Evolutionary conservation across 2,888 invertebrate genomes (phyloP).

Genomic region (Drosophila algonquin): DNA sequence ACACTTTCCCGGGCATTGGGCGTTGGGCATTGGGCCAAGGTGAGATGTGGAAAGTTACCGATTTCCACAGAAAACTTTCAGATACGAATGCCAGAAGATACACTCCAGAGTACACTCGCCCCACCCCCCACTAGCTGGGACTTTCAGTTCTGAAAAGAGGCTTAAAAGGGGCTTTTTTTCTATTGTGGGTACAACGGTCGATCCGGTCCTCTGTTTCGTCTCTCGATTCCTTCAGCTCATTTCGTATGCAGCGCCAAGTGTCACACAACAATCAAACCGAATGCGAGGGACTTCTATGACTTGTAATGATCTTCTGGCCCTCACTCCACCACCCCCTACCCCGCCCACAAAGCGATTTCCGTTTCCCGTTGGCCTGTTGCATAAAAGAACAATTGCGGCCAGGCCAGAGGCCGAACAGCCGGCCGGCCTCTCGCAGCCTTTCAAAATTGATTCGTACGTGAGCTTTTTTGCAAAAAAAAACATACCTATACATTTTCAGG

Average conservation of each 20-base stretch:
- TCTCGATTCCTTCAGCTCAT: conserved; percentile 42
- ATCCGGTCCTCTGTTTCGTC: conserved; percentile 2
- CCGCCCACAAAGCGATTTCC: conserved; percentile 42
- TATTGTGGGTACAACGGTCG: background rate
- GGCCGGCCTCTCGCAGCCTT: conserved; percentile 37
- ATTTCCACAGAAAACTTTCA: conserved; percentile 15
- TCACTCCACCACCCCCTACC: background rate
- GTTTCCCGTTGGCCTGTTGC: conserved; percentile 72
- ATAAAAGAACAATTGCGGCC: conserved; percentile 67
- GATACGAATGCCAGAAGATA: background rate
- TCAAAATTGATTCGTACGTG: conserved; percentile 70
- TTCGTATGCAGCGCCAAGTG: conserved; percentile 61
- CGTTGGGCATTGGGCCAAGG: conserved; percentile 45
- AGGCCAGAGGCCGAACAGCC: too few species aligned
- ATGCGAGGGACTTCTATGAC: conserved; percentile 63
- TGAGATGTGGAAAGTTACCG: conserved; percentile 40
- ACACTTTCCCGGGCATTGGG: conserved; percentile 48
- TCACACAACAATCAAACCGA: conserved; percentile 69
- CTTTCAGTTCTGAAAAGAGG: background rate
- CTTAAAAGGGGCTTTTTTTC: background rate
- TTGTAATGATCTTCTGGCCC: conserved; percentile 57
- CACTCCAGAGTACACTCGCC: background rate
- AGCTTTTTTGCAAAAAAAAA: conserved; percentile 57
- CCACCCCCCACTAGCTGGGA: too few species aligned
- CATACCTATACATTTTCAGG: conserved; percentile 14